Percentiles rank a stretch among this genome's conserved stretches.
Conservation (phyloP, 2,797 vertebrate species). For the Thripadectes ignobilis region DNA sequence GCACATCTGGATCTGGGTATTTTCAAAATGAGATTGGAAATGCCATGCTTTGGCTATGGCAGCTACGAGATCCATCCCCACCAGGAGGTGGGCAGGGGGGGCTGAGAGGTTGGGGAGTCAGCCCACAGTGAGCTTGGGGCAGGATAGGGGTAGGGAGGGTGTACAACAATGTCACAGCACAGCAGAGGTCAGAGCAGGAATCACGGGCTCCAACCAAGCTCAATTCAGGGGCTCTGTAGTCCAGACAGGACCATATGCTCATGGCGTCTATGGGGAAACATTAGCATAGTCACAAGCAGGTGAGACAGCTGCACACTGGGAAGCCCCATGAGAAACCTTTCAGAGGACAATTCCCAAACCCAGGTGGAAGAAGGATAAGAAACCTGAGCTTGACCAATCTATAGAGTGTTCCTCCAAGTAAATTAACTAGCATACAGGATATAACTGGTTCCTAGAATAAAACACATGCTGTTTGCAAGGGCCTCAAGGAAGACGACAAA, state of each 20-base stretch:
- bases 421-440: not conserved
- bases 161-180: fast-evolving
- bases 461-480: not conserved
- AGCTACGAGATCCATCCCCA: fast-evolving
- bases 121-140: not conserved
- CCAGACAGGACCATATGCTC: fast-evolving
- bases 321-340: slow-evolving; percentile 1
- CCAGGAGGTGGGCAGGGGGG: fast-evolving
- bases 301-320: fast-evolving
- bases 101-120: not conserved
- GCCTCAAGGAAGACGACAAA: not conserved
- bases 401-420: not conserved
- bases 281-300: fast-evolving
- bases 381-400: not conserved
- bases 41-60: fast-evolving
- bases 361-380: not conserved
- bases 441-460: not conserved
- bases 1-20: not conserved
- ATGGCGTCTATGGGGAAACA: fast-evolving
- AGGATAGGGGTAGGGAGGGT: fast-evolving
- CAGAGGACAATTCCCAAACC: not conserved
- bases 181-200: not conserved
- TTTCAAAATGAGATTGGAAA: not conserved
- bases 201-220: not conserved
- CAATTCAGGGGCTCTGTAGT: fast-evolving